Percentiles rank a stretch among this genome's conserved stretches.
Evolutionary conservation across 1,140 invertebrate genomes (phyloP).

Genomic region (Myzus persicae): DNA sequence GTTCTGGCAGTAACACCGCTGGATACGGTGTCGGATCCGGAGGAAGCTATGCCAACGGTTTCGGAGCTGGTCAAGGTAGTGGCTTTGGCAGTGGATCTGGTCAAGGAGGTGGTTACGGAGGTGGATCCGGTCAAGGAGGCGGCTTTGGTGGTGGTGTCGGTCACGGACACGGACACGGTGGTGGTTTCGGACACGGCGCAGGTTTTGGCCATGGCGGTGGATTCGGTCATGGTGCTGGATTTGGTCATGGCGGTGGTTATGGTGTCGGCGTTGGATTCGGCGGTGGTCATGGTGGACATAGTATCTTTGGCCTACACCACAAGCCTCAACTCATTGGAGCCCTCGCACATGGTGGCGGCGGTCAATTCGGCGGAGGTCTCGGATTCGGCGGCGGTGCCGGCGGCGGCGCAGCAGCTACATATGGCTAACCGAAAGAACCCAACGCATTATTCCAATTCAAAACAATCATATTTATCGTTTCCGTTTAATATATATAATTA

Average conservation of each 20-base stretch:
- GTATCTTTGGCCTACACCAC: slow-evolving; percentile 11
- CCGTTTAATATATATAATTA: background rate
- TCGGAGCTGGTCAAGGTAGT: background rate
- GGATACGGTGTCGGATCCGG: background rate
- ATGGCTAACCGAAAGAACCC: background rate
- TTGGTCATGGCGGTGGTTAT: background rate
- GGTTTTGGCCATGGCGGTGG: background rate
- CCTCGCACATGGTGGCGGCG: background rate
- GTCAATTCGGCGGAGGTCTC: background rate
- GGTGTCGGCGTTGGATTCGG: slow-evolving; percentile 45
- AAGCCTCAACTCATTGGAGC: slow-evolving; percentile 32
- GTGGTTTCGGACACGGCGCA: background rate
- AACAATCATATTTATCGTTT: background rate
- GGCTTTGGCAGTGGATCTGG: slow-evolving; percentile 4
- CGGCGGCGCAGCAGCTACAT: background rate
- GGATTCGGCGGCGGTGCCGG: slow-evolving; percentile 29
- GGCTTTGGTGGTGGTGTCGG: background rate
- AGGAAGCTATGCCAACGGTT: background rate
- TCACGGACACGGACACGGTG: slow-evolving; percentile 29
- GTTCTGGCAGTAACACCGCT: background rate
- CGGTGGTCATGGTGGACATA: background rate
- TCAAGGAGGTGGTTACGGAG: background rate
- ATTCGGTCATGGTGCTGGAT: background rate
- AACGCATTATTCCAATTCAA: background rate
- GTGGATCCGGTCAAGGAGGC: background rate